Percentiles rank a stretch among this genome's conserved stretches.
Evolutionary conservation across 2,113 vertebrate genomes (phyloP).

Genomic region (Lutjanus erythropterus): DNA sequence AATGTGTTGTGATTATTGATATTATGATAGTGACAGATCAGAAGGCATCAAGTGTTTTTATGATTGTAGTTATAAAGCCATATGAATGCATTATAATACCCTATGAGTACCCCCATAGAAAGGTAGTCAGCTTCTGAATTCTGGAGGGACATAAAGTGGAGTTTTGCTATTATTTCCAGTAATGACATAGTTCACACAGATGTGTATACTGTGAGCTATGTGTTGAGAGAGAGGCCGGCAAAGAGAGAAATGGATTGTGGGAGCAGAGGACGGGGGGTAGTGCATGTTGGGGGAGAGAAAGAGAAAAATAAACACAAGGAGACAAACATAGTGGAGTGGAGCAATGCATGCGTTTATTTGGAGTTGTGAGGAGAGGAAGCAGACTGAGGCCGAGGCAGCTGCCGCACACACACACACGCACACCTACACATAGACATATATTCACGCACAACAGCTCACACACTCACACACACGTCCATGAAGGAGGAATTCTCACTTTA

Average conservation of each 20-base stretch:
- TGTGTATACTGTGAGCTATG: neutral
- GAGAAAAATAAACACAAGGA: constrained; percentile 79
- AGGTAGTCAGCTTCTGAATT: neutral
- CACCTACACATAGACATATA: constrained; percentile 15
- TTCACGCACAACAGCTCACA: constrained; percentile 9
- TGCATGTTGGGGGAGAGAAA: constrained; percentile 31
- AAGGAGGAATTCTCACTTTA: constrained; percentile 78
- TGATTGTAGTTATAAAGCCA: no score
- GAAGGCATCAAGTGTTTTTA: no score
- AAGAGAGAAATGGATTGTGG: constrained; percentile 50
- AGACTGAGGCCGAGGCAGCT: constrained; percentile 57
- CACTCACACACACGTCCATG: constrained; percentile 11
- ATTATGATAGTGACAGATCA: no score
- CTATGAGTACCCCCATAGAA: no score
- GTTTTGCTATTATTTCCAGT: neutral
- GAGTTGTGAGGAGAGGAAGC: constrained; percentile 77
- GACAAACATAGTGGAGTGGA: constrained; percentile 73
- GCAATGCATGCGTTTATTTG: constrained; percentile 78
- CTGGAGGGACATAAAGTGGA: neutral
- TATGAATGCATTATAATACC: no score
- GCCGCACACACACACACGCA: constrained; percentile 15
- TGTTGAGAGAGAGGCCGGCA: constrained; percentile 16
- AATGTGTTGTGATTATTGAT: no score
- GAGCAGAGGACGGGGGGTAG: constrained; percentile 30
- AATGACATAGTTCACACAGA: neutral